Percentiles rank a stretch among this genome's conserved stretches.
Evolutionary conservation across 1,140 invertebrate species (phyloP).

Genomic region (Arion vulgaris): DNA sequence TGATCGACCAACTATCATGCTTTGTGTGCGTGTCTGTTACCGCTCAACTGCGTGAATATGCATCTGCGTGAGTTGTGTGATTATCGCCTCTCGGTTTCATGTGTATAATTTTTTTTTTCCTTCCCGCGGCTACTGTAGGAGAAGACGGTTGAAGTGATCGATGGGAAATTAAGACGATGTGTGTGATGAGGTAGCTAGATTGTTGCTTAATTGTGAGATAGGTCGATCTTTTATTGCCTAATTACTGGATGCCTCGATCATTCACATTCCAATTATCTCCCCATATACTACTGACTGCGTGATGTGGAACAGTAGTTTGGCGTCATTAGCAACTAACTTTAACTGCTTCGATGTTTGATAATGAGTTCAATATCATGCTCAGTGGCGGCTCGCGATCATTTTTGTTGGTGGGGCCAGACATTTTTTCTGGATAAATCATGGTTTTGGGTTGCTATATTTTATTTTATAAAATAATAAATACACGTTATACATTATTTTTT

Average conservation of each 20-base stretch:
- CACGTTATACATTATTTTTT: no score
- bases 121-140: neutral
- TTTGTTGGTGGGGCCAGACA: no score
- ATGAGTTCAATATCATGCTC: neutral
- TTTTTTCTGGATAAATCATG: no score
- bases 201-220: slow-evolving; percentile 11
- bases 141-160: neutral
- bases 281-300: neutral
- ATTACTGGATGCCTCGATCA: neutral
- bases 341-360: neutral
- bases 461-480: no score
- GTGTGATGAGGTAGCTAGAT: neutral
- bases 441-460: no score
- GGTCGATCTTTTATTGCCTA: neutral
- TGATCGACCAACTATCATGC: neutral
- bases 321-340: neutral
- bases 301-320: neutral
- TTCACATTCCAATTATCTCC: neutral
- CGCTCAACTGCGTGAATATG: slow-evolving; percentile 2
- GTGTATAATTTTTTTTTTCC: no score
- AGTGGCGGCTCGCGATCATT: no score
- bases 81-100: neutral
- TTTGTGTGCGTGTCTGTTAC: neutral
- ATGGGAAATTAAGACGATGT: slow-evolving; percentile 11
- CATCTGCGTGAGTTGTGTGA: neutral